phyloP scores from a whole-genome alignment of 2,888 invertebrate genomes.

The Tinea semifulvella region DNA sequence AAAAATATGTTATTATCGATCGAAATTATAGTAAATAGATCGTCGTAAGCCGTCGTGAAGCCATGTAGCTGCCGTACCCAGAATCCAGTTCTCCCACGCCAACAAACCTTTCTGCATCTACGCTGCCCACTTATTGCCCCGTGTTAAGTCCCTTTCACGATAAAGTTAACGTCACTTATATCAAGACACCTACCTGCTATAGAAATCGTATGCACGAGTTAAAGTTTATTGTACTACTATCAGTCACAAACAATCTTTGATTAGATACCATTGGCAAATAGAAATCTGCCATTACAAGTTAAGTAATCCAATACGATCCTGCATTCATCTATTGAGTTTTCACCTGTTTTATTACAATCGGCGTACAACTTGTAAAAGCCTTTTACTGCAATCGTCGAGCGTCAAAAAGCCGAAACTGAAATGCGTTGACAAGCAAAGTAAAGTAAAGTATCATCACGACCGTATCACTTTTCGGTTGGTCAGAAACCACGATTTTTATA shows the following conservation, averaged over 20 bases:
- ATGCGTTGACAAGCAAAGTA: background rate
- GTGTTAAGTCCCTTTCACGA: conserved; percentile 2
- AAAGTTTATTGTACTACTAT: conserved; percentile 5
- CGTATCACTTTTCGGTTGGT: too few relatives aligned
- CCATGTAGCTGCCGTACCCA: conserved; percentile 3
- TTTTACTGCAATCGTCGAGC: background rate
- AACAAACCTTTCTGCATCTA: conserved; percentile 1
- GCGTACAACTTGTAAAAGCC: background rate
- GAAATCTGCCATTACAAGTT: too few relatives aligned
- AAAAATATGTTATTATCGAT: conserved; percentile 3
- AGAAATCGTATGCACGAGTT: too few relatives aligned
- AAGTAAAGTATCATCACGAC: too few relatives aligned
- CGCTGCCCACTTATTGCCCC: background rate
- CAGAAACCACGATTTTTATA: too few relatives aligned
- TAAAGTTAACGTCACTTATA: conserved; percentile 4
- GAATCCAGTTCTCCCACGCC: conserved; percentile 12
- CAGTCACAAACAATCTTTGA: background rate
- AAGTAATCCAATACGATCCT: too few relatives aligned
- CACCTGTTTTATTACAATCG: conserved; percentile 4
- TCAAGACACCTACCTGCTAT: background rate
- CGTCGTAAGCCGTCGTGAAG: background rate
- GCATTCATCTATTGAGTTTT: background rate
- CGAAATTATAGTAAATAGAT: conserved; percentile 5
- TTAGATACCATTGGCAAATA: background rate
- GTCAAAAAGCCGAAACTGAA: background rate